A percentile compares a stretch with the other conserved stretches of the same genome.
phyloP scores from a whole-genome alignment of 2,888 invertebrate genomes.

The Julus scanicus region DNA sequence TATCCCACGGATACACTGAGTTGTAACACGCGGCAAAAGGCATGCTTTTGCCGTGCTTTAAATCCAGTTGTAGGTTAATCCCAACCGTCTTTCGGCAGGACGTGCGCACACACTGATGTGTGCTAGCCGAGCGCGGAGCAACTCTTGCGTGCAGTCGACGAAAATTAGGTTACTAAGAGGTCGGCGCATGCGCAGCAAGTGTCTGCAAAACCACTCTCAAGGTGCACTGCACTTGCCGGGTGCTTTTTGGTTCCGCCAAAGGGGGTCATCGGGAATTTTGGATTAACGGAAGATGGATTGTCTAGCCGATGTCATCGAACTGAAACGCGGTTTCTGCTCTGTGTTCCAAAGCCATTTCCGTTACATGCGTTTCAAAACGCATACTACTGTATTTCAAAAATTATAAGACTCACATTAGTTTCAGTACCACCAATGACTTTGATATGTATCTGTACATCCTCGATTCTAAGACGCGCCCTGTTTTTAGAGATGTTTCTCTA shows the following conservation, averaged over 20 bases:
- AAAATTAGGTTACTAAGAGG: conserved; percentile 53
- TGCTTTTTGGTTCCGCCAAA: conserved; percentile 20
- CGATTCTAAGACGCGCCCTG: no score
- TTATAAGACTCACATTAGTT: no score
- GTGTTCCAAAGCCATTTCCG: no score
- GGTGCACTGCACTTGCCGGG: conserved; percentile 22
- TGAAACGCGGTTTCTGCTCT: not conserved
- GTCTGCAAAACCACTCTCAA: not conserved
- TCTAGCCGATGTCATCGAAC: conserved; percentile 29
- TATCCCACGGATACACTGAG: not conserved
- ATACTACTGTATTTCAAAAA: no score
- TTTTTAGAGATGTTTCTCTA: no score
- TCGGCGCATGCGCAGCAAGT: conserved; percentile 49
- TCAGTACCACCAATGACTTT: no score
- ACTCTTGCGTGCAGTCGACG: conserved; percentile 30
- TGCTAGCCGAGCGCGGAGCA: conserved; percentile 5
- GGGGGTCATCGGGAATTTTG: conserved; percentile 36
- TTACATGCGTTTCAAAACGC: no score
- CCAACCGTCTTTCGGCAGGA: conserved; percentile 7
- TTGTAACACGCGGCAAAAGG: not conserved
- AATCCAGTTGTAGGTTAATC: conserved; percentile 4
- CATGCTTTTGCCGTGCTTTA: not conserved
- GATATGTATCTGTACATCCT: no score
- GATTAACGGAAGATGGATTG: conserved; percentile 23
- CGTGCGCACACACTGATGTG: conserved; percentile 7